A percentile compares a stretch with the other conserved stretches of the same genome.
Evolutionary conservation across 2,113 vertebrate genomes (phyloP).

Genomic region (Penelope pileata): DNA sequence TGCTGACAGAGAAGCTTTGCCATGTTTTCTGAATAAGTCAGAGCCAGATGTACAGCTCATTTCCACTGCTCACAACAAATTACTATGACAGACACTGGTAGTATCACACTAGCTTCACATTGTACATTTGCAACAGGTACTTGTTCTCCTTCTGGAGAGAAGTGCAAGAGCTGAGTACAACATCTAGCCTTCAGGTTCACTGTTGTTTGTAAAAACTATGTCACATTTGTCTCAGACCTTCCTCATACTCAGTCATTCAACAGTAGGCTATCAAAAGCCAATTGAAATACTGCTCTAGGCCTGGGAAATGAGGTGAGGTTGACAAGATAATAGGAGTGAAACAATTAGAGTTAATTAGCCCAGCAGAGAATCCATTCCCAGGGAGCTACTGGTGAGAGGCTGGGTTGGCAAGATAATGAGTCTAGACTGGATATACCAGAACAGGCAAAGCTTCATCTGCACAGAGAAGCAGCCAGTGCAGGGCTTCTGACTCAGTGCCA

Average conservation of each 20-base stretch:
- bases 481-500: not conserved
- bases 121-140: not conserved
- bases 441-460: not conserved
- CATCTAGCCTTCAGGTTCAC: not conserved
- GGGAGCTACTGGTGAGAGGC: conserved; percentile 46
- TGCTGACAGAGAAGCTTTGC: not conserved
- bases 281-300: conserved; percentile 66
- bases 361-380: conserved; percentile 62
- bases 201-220: not conserved
- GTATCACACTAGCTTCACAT: not conserved
- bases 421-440: conserved; percentile 60
- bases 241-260: conserved; percentile 35
- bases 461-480: not conserved
- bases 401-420: conserved; percentile 33
- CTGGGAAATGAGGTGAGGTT: conserved; percentile 67
- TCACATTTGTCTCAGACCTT: conserved; percentile 6
- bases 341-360: conserved; percentile 69
- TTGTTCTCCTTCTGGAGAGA: not conserved
- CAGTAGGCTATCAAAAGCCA: conserved; percentile 40
- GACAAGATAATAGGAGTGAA: conserved; percentile 64
- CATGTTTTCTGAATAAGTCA: not conserved
- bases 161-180: not conserved
- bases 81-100: not conserved
- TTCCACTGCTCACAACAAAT: not conserved
- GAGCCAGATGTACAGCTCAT: not conserved